A percentile compares a stretch with the other conserved stretches of the same genome.
These are phyloP conservation scores for Carterocephalus palaemon DNA, from an alignment of 2,888 invertebrate genomes.

Conservation along the genomic window DNA sequence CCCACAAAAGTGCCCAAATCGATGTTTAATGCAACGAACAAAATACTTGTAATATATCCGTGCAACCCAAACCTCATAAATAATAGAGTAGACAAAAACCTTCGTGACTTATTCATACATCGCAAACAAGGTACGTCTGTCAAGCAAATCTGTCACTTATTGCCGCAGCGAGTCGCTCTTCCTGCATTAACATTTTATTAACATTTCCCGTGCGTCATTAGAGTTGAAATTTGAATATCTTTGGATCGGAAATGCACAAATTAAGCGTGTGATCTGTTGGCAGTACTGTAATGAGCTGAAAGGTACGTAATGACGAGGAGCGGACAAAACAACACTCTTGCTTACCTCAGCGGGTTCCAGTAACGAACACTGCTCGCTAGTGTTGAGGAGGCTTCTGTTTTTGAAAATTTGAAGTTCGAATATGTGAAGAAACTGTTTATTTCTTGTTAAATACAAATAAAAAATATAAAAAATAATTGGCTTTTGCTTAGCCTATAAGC, in stretches of 20 bases:
- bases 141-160: slow-evolving; percentile 79
- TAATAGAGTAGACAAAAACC: slow-evolving; percentile 57
- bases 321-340: slow-evolving; percentile 73
- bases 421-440: too few relatives aligned
- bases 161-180: slow-evolving; percentile 66
- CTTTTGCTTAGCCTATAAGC: too few relatives aligned
- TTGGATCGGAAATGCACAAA: slow-evolving; percentile 78
- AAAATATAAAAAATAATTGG: too few relatives aligned
- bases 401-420: too few relatives aligned
- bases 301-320: slow-evolving; percentile 72
- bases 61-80: slow-evolving; percentile 35
- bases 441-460: too few relatives aligned
- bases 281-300: slow-evolving; percentile 74
- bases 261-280: slow-evolving; percentile 76
- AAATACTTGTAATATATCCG: slow-evolving; percentile 17
- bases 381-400: slow-evolving; percentile 45
- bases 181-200: slow-evolving; percentile 77
- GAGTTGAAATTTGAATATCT: slow-evolving; percentile 77
- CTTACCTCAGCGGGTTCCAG: slow-evolving; percentile 62
- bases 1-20: slow-evolving; percentile 10
- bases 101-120: slow-evolving; percentile 75
- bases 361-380: slow-evolving; percentile 46
- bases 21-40: slow-evolving; percentile 14
- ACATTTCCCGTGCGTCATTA: slow-evolving; percentile 76
- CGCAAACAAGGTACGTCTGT: slow-evolving; percentile 69